Conservation (phyloP, 1,140 invertebrate genomes). For the Chlorops oryzae region DNA sequence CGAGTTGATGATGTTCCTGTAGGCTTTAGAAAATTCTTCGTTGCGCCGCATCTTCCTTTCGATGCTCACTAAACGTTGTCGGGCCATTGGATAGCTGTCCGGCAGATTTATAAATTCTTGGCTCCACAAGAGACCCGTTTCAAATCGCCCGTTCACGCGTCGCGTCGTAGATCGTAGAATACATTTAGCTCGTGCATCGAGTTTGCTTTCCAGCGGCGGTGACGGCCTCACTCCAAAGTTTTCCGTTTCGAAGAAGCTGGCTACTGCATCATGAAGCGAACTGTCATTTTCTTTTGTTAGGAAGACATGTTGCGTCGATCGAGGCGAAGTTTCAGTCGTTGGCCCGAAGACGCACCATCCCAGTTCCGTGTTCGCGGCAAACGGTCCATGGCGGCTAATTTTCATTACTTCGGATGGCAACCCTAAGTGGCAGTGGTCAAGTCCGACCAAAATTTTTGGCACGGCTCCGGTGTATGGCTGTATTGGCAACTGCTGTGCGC, state of each 20-base stretch:
- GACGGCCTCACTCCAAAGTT: no score
- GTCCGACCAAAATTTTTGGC: no score
- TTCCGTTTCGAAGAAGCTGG: background rate
- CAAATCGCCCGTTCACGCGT: background rate
- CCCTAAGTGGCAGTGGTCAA: no score
- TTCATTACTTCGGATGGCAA: no score
- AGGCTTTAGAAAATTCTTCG: slow-evolving; percentile 2
- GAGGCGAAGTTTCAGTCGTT: no score
- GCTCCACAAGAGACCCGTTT: slow-evolving; percentile 3
- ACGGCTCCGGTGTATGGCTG: no score
- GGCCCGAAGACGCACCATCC: no score
- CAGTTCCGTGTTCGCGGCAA: no score
- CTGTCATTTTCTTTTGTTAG: no score
- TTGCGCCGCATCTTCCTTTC: slow-evolving; percentile 6
- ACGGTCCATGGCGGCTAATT: no score
- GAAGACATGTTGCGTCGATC: no score
- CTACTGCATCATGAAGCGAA: background rate
- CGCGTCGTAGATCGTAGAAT: background rate
- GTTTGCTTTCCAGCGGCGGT: background rate
- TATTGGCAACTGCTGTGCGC: no score
- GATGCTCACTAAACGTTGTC: background rate
- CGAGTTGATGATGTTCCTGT: background rate
- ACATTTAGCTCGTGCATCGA: background rate
- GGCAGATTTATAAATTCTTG: background rate
- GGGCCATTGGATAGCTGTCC: slow-evolving; percentile 2